These are phyloP conservation scores for Asbolus verrucosus DNA, from an alignment of 1,140 invertebrate genomes.

Conservation along the genomic window DNA sequence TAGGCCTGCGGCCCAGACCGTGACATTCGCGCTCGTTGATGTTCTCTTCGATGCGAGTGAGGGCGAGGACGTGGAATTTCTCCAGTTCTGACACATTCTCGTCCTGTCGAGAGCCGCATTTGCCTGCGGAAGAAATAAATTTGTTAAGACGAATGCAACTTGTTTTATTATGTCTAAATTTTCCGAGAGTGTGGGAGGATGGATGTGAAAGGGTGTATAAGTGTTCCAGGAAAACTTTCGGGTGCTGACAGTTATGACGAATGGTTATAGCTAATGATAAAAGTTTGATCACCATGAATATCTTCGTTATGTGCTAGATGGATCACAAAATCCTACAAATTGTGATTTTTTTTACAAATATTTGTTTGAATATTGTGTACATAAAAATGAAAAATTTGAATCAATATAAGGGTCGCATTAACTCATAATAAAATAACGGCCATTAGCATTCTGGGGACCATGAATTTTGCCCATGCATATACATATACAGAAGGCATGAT, in stretches of 20 bases:
- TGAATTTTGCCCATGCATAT: no score
- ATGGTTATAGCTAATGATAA: not conserved
- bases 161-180: not conserved
- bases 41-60: slow-evolving; percentile 58
- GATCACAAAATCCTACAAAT: no score
- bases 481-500: not conserved
- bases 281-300: not conserved
- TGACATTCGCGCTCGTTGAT: slow-evolving; percentile 38
- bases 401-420: no score
- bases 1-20: slow-evolving; percentile 49
- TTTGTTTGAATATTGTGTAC: no score
- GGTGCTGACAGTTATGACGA: not conserved
- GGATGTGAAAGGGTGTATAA: not conserved
- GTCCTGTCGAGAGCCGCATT: slow-evolving; percentile 3
- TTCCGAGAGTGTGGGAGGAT: not conserved
- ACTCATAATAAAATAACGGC: no score
- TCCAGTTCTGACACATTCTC: slow-evolving; percentile 38
- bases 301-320: no score
- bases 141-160: not conserved
- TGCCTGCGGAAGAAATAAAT: slow-evolving; percentile 27
- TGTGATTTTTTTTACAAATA: no score
- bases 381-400: no score
- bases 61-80: slow-evolving; percentile 60
- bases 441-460: no score
- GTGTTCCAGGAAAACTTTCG: not conserved